A percentile compares a stretch with the other conserved stretches of the same genome.
These are phyloP conservation scores for Prorops nasuta DNA, from an alignment of 1,140 invertebrate genomes.

Conservation along the genomic window DNA sequence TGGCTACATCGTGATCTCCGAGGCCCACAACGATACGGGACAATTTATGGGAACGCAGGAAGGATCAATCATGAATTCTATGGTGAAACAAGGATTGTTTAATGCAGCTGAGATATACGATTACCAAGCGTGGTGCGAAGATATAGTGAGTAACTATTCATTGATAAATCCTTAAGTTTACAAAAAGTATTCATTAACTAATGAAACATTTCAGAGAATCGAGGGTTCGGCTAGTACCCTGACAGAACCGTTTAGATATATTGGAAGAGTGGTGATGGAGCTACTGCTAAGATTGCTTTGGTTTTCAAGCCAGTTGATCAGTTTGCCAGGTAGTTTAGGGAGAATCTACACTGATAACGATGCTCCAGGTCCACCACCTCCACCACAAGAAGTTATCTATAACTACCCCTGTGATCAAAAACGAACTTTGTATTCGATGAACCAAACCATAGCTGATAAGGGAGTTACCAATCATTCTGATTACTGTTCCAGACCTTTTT, in stretches of 20 bases:
- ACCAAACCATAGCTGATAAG: conserved; percentile 55
- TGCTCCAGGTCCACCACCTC: conserved; percentile 43
- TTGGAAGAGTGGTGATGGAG: conserved; percentile 39
- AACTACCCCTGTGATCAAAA: conserved; percentile 66
- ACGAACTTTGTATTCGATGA: conserved; percentile 66
- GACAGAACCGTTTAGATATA: conserved; percentile 36
- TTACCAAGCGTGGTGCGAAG: conserved; percentile 78
- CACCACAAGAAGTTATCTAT: conserved; percentile 39
- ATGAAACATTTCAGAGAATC: conserved; percentile 30
- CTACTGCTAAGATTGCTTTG: conserved; percentile 35
- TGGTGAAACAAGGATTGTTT: conserved; percentile 74
- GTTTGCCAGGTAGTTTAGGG: conserved; percentile 35
- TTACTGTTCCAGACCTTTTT: conserved; percentile 44
- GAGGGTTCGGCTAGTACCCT: conserved; percentile 32
- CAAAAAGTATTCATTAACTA: too few species aligned
- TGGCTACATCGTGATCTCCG: conserved; percentile 82
- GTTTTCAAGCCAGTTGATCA: conserved; percentile 36
- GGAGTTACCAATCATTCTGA: conserved; percentile 34
- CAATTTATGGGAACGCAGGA: conserved; percentile 84
- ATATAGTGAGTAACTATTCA: conserved; percentile 38
- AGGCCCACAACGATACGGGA: conserved; percentile 69
- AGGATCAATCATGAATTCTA: conserved; percentile 73
- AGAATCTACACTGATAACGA: conserved; percentile 41
- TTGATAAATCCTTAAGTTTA: too few species aligned
- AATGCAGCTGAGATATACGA: conserved; percentile 78